These are phyloP conservation scores for Lycia hirtaria DNA, from an alignment of 2,888 invertebrate genomes.

Conservation along the genomic window DNA sequence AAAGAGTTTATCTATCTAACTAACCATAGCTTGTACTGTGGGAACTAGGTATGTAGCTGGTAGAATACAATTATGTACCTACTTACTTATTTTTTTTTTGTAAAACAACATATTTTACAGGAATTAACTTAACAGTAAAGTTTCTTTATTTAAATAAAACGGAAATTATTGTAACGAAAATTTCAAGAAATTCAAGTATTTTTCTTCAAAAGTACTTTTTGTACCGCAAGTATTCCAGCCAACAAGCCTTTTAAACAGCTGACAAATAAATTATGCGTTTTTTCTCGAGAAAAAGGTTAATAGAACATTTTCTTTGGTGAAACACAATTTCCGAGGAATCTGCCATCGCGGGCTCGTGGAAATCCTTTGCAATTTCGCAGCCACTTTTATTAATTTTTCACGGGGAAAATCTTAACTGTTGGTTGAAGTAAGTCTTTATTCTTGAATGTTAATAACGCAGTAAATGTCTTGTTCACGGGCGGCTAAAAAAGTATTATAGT, in stretches of 20 bases:
- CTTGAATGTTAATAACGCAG: constrained; percentile 44
- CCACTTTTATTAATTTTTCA: constrained; percentile 39
- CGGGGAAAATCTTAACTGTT: constrained; percentile 33
- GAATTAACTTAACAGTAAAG: no score
- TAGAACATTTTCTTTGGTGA: constrained; percentile 12
- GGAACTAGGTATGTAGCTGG: no score
- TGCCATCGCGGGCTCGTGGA: constrained; percentile 18
- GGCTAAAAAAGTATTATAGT: no score
- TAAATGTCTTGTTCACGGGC: not conserved
- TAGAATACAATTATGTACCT: no score
- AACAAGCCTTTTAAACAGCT: not conserved
- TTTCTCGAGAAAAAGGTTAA: constrained; percentile 6
- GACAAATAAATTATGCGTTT: constrained; percentile 3
- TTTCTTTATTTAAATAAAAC: no score
- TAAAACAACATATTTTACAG: no score
- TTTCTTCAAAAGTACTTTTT: not conserved
- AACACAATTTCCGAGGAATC: constrained; percentile 32
- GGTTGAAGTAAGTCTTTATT: constrained; percentile 47
- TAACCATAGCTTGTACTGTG: no score
- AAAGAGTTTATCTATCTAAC: no score
- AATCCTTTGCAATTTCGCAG: constrained; percentile 28
- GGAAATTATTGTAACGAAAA: not conserved
- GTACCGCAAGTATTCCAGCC: no score
- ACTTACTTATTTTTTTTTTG: no score
- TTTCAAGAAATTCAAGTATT: not conserved